Base-by-base conservation (phyloP, 1,140 invertebrate species). In the Conus ventricosus region DNA sequence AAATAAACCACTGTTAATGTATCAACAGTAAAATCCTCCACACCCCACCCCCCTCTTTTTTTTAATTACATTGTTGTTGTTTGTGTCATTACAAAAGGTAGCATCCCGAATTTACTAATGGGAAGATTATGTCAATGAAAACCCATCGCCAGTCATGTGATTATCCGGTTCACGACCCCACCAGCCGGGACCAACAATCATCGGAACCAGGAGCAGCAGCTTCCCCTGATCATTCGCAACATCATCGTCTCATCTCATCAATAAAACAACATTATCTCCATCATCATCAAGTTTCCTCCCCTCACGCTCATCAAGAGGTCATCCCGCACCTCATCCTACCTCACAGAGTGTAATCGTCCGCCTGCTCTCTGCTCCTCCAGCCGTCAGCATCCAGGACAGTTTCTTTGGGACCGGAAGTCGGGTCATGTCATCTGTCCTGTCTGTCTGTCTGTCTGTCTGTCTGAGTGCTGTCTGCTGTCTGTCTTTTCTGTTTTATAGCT, bases 111-210 rank as follows among this genome's bases (percentile, higher is more conserved):
- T 91, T 75, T n/a, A n/a, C n/a, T n/a, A n/a, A 89, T 90, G 63
- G 90, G 92, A 94, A 88, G 93, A 94, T 88, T 94, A 92, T 80
- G 90, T 94, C 57, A 92, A 93, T 67, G 93, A 94, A 85, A 94
- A 85, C 93, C 93, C 7, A 76, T 92, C 55, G 80, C 91, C 89
- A 76, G 90, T 85, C 82, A 90, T 82, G 85, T 87, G 54, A 71
- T 91, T n/a, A n/a, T 81, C 84, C 90, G 80, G 63, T 85, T 76
- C 57, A 91, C 81, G 75, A 78, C 25, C 89, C 84, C 80, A 81
- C n/a, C 57, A 76, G 80, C 75, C 90, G 89, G 17, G 85, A 89
- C 15, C 92, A 54, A 75, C 82, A 67, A 82, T 54, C 54, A 15
- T 23, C 63, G 23, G 54, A 78, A 54, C 55, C 11, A 51, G 27